A percentile compares a stretch with the other conserved stretches of the same genome.
phyloP scores from a whole-genome alignment of 2,797 vertebrate genomes.

The Galaxias olidus region DNA sequence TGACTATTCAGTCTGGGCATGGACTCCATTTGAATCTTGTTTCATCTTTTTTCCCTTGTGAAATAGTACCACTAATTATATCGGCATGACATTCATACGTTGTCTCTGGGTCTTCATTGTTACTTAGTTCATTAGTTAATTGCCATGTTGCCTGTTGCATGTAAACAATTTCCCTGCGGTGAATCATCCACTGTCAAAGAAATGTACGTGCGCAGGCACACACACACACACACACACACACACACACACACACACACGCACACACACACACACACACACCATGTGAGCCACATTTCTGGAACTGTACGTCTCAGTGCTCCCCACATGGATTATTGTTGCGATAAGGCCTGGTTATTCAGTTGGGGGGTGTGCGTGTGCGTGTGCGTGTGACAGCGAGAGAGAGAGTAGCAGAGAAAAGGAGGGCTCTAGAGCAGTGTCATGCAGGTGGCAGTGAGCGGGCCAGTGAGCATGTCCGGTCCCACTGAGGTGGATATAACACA shows the following conservation, averaged over 20 bases:
- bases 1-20: too few relatives aligned
- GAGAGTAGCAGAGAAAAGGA: not conserved
- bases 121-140: not conserved
- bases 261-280: conserved; percentile 12
- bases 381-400: not conserved
- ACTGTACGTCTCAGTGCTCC: conserved; percentile 30
- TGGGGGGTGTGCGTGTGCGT: not conserved
- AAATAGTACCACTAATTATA: too few relatives aligned
- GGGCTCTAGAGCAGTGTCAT: not conserved
- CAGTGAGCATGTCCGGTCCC: conserved; percentile 1
- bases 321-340: conserved; percentile 45
- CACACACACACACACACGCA: not conserved
- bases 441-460: conserved; percentile 2
- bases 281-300: conserved; percentile 26
- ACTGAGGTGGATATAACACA: conserved; percentile 5
- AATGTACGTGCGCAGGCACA: not conserved
- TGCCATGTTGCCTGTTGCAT: not conserved
- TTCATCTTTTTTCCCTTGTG: too few relatives aligned
- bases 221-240: not conserved
- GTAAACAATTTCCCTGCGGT: not conserved
- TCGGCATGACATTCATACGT: not conserved
- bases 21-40: too few relatives aligned
- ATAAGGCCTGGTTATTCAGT: conserved; percentile 55
- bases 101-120: not conserved
- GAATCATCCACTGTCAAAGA: not conserved